Conservation (phyloP, 2,888 invertebrate species). For the Trisateles emortualis region DNA sequence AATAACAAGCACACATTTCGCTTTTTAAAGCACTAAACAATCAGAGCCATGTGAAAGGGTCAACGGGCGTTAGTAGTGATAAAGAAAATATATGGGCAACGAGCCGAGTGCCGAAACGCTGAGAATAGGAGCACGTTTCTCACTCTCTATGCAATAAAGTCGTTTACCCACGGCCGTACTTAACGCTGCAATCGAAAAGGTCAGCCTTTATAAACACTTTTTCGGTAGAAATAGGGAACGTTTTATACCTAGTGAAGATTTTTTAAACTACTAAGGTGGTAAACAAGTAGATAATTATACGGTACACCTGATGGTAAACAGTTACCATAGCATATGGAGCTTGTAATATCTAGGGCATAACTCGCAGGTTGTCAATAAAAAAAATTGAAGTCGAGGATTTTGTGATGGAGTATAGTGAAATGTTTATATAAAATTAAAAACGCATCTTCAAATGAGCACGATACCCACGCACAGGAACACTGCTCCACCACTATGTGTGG, state of each 20-base stretch:
- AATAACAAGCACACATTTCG: constrained; percentile 43
- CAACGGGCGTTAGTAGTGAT: constrained; percentile 57
- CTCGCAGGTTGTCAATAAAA: too few species aligned
- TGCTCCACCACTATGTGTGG: too few species aligned
- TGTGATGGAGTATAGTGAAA: too few species aligned
- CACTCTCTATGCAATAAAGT: constrained; percentile 55
- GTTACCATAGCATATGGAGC: too few species aligned
- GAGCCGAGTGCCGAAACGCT: constrained; percentile 49
- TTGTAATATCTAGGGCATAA: too few species aligned
- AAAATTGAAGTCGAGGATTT: too few species aligned
- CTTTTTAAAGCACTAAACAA: constrained; percentile 50
- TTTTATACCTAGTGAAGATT: background rate
- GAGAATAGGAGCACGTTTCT: constrained; percentile 57
- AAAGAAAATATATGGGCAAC: constrained; percentile 62
- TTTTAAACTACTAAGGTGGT: too few species aligned
- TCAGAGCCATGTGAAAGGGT: constrained; percentile 54
- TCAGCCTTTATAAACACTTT: constrained; percentile 36
- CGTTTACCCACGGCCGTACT: constrained; percentile 51
- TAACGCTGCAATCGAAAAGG: constrained; percentile 57
- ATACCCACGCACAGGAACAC: too few species aligned
- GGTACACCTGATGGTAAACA: too few species aligned
- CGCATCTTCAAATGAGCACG: too few species aligned
- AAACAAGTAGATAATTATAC: too few species aligned
- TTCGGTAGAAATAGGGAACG: constrained; percentile 20
- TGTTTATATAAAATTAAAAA: too few species aligned